phyloP scores from a whole-genome alignment of 2,888 invertebrate species.

The Taenaris catops region DNA sequence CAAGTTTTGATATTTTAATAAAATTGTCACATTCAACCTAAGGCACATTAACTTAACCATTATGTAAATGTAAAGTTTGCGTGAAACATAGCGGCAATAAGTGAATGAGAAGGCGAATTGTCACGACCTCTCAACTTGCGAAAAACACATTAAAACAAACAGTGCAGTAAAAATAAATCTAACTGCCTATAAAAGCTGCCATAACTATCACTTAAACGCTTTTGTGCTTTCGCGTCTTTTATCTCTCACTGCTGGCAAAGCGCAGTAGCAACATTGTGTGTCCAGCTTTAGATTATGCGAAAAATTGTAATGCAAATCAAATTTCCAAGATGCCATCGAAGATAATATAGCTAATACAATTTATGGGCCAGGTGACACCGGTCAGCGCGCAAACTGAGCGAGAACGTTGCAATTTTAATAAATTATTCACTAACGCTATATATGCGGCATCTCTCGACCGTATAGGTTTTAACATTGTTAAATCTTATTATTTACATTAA shows the following conservation, averaged over 20 bases:
- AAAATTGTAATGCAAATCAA: constrained; percentile 32
- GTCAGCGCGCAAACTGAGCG: constrained; percentile 26
- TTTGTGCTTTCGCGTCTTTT: constrained; percentile 63
- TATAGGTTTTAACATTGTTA: no score
- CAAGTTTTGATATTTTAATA: not conserved
- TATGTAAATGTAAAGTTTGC: constrained; percentile 27
- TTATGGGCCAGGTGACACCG: constrained; percentile 43
- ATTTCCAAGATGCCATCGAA: constrained; percentile 17
- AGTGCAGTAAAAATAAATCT: constrained; percentile 79
- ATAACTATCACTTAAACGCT: constrained; percentile 79
- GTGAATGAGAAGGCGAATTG: constrained; percentile 56
- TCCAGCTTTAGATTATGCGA: constrained; percentile 35
- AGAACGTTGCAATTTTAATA: constrained; percentile 34
- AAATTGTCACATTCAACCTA: not conserved
- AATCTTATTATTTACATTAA: no score
- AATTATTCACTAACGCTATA: constrained; percentile 34
- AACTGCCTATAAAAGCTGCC: constrained; percentile 78
- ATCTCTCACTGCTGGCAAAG: constrained; percentile 46
- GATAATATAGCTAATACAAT: constrained; percentile 28
- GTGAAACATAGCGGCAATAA: constrained; percentile 38
- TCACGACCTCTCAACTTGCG: constrained; percentile 63
- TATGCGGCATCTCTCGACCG: constrained; percentile 11
- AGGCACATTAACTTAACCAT: constrained; percentile 2
- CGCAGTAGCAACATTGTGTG: constrained; percentile 48
- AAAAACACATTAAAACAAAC: constrained; percentile 77